These are phyloP conservation scores for Coelopa frigida DNA, from an alignment of 1,140 invertebrate genomes.

Conservation along the genomic window DNA sequence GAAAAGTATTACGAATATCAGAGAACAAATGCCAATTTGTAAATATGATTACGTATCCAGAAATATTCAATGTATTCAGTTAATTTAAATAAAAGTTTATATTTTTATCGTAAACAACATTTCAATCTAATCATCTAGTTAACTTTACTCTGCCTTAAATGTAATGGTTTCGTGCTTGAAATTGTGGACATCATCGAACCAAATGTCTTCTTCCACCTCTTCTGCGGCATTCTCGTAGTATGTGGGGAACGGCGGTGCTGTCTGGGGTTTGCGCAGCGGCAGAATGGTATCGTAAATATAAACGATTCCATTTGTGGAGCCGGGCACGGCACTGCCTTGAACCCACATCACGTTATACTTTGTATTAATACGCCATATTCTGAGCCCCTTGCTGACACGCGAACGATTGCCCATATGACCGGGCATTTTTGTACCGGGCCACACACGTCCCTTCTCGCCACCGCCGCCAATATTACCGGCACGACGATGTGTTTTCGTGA, in stretches of 20 bases:
- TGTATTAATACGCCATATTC: conserved; percentile 85
- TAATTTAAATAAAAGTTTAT: not conserved
- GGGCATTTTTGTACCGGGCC: conserved; percentile 93
- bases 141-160: conserved; percentile 37
- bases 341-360: conserved; percentile 93
- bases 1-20: conserved; percentile 23
- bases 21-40: not conserved
- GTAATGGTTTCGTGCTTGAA: conserved; percentile 38
- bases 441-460: conserved; percentile 73
- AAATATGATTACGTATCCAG: not conserved
- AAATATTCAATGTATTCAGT: not conserved
- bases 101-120: conserved; percentile 3
- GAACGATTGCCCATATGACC: conserved; percentile 91
- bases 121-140: not conserved
- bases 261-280: conserved; percentile 51
- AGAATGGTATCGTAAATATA: conserved; percentile 79
- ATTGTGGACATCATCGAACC: conserved; percentile 35
- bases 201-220: conserved; percentile 28
- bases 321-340: conserved; percentile 68
- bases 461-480: conserved; percentile 83
- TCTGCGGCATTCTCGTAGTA: conserved; percentile 58
- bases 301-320: conserved; percentile 67
- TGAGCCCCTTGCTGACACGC: conserved; percentile 62
- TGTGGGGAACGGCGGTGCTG: conserved; percentile 74
- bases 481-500: conserved; percentile 90